Evolutionary conservation across 1,140 invertebrate genomes (phyloP), one percentile per base, ranked within the genome.

Genomic region (Rhynchophorus ferrugineus): DNA sequence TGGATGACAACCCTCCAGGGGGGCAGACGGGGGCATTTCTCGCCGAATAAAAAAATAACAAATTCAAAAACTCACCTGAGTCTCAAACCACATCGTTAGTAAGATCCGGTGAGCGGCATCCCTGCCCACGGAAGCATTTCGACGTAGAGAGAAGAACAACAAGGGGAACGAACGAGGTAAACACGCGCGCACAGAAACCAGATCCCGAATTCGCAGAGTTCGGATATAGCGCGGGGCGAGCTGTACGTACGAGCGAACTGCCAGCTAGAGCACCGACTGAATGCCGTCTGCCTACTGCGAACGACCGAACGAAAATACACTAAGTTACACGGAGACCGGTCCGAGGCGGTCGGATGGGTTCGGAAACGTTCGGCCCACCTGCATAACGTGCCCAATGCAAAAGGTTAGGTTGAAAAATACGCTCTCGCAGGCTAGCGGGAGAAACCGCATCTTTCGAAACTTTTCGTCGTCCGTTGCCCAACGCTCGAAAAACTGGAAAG

Each of bases 21-120:
- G 16, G 24, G 21, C 13, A 8, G 3, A 21, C 11, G n/a, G 2
- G 29, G 7, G 22, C n/a, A 11, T 14, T 16, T 8, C 17, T 16
- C 13, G 19, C n/a, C 38, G 46, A 53, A n/a, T n/a, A n/a, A n/a
- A n/a, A 41, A 41, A 41, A 41, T 2, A 2, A 18, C 3, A 3
- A 2, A 18, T 41, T 41, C 7, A 3, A 13, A 7, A 20, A 59
- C 67, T 62, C 60, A 70, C 68, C 64, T 70, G 67, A 60, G 65
- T 63, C 62, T 69, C 67, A 70, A 66, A 70, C 68, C 68, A 70
- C 68, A 70, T 70, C 56, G 57, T 70, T 69, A 70, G 63, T 68
- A 61, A 43, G 61, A 60, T 49, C 56, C 58, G 36, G 49, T 49
- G 41, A 60, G 56, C 56, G 58, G 61, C 65, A 68, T 69, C 60